Evolutionary conservation across 2,888 invertebrate genomes (phyloP), one percentile per base, ranked within the genome.

Genomic region (Cephonodes hylas): DNA sequence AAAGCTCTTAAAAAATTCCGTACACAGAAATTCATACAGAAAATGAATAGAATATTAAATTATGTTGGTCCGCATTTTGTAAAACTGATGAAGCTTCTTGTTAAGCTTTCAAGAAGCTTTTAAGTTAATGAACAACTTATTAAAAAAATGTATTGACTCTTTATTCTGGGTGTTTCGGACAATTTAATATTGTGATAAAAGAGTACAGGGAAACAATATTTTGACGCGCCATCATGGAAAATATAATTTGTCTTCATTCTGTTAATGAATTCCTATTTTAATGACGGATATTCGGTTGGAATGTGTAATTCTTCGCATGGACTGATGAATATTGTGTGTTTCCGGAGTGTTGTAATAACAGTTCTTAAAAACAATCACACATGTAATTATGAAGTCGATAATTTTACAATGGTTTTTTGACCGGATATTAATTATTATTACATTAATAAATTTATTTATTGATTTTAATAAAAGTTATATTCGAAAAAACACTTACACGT

Each of bases 21-120:
- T 84, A 85, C 81, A 87, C 82, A 83, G 81, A 86, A 85, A 86
- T 86, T 88, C 86, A 86, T 86, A 89, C 85, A 85, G 85, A 88
- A 84, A 89, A 87, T 89, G 88, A 90, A 90, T 89, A 73, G 89
- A 91, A 90, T 90, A 91, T 91, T 89, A 89, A 89, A 91, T 91
- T 89, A 91, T 88, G 87, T 88, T 88, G 85, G 84, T 82, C 82
- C 85, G 85, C 84, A 80, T 88, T 91, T 89, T 89, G 79, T 83
- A 85, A 88, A 87, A 88, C 89, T 89, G 89, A 89, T 87, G 88
- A 86, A 86, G 88, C 88, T 84, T 80, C 89, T 91, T 90, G 87
- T 90, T 89, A 85, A 84, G 88, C 89, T 89, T 87, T 88, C 87
- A 83, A 90, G 89, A 89, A 85, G 88, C 91, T 91, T 90, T 91